These are phyloP conservation scores for Eulemur macaco DNA, from an alignment of 2,113 vertebrate species.

Conservation along the genomic window DNA sequence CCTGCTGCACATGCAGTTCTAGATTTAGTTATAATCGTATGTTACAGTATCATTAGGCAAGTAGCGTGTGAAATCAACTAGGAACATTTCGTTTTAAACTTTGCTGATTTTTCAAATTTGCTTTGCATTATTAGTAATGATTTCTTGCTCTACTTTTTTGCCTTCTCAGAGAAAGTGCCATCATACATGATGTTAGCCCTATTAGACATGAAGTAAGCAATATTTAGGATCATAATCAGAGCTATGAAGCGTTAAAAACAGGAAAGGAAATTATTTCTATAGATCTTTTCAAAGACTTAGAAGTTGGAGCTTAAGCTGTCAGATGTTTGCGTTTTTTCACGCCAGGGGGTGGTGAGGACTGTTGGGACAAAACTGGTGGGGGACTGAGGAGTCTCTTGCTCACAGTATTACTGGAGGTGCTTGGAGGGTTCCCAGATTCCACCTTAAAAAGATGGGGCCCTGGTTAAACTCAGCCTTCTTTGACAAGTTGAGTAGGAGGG, in stretches of 20 bases:
- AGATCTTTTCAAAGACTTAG: slow-evolving; percentile 47
- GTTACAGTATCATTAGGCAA: slow-evolving; percentile 78
- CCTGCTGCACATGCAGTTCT: neutral
- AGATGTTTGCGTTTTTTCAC: slow-evolving; percentile 63
- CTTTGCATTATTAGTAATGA: slow-evolving; percentile 83
- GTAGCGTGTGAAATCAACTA: slow-evolving; percentile 79
- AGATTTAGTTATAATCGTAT: slow-evolving; percentile 75
- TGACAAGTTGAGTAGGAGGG: neutral
- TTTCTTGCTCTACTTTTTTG: slow-evolving; percentile 81
- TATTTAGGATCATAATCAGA: slow-evolving; percentile 77
- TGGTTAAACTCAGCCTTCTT: neutral
- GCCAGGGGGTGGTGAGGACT: slow-evolving; percentile 53
- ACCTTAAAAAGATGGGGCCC: neutral
- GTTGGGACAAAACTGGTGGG: slow-evolving; percentile 49
- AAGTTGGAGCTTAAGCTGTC: slow-evolving; percentile 55
- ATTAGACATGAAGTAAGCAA: slow-evolving; percentile 80
- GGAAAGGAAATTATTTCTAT: slow-evolving; percentile 74
- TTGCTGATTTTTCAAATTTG: slow-evolving; percentile 87
- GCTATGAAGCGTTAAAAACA: slow-evolving; percentile 79
- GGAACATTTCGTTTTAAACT: slow-evolving; percentile 82
- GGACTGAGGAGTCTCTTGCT: neutral
- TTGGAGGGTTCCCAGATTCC: neutral
- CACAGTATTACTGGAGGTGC: neutral
- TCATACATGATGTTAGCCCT: slow-evolving; percentile 81
- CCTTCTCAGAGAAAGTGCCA: slow-evolving; percentile 79